phyloP scores from a whole-genome alignment of 2,888 invertebrate species.

The Quadroppia sp. region DNA sequence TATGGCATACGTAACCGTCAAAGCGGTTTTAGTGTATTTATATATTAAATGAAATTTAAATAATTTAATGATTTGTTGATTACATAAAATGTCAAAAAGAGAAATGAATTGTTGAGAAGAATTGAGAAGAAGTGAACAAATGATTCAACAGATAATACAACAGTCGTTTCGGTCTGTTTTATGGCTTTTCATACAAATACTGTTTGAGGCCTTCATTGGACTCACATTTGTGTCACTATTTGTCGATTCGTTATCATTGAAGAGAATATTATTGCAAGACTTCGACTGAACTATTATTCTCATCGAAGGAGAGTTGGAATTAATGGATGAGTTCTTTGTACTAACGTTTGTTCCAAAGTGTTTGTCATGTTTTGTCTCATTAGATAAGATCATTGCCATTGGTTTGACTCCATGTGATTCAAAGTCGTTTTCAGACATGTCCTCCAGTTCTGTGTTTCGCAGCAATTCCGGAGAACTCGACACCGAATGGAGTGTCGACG shows the following conservation, averaged over 20 bases:
- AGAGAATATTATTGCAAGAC: slow-evolving; percentile 44
- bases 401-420: slow-evolving; percentile 17
- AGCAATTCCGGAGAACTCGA: slow-evolving; percentile 44
- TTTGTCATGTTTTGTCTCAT: slow-evolving; percentile 36
- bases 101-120: too few species aligned
- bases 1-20: too few species aligned
- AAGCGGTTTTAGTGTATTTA: too few species aligned
- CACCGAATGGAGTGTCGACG: slow-evolving; percentile 39
- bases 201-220: not conserved
- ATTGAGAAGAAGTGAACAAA: not conserved
- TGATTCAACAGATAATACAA: slow-evolving; percentile 40
- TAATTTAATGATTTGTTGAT: too few species aligned
- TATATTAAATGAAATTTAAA: too few species aligned
- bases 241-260: slow-evolving; percentile 34
- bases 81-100: too few species aligned
- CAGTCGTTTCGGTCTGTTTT: slow-evolving; percentile 39
- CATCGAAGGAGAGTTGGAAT: slow-evolving; percentile 40
- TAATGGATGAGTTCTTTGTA: slow-evolving; percentile 30
- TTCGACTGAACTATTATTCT: slow-evolving; percentile 45
- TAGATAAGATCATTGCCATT: slow-evolving; percentile 17
- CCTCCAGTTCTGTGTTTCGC: slow-evolving; percentile 27
- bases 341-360: slow-evolving; percentile 25
- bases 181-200: slow-evolving; percentile 35
- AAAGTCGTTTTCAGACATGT: slow-evolving; percentile 19
- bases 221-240: not conserved